A percentile compares a stretch with the other conserved stretches of the same genome.
These are phyloP conservation scores for Micrastur ruficollis DNA, from an alignment of 2,797 vertebrate species.

Conservation along the genomic window DNA sequence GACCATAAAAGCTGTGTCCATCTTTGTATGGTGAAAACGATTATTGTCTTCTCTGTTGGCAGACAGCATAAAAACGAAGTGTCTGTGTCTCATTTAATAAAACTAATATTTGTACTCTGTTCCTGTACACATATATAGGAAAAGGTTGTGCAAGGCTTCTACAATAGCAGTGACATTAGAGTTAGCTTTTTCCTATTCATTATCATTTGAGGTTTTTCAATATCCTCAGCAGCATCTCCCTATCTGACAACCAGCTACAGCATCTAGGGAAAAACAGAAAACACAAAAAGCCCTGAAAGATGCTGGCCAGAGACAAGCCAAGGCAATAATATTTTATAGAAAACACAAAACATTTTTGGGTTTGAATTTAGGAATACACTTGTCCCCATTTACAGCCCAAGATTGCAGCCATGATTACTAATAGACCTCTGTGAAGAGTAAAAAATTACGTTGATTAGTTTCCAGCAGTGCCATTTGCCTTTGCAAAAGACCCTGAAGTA, in stretches of 20 bases:
- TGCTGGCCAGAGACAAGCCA: neutral
- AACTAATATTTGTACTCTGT: neutral
- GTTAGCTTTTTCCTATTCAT: neutral
- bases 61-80: neutral
- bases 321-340: neutral
- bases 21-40: neutral
- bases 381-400: neutral
- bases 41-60: neutral
- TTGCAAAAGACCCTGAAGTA: conserved; percentile 52
- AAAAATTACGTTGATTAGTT: conserved; percentile 70
- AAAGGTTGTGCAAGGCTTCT: neutral
- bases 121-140: neutral
- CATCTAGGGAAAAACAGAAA: neutral
- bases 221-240: neutral
- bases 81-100: neutral
- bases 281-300: neutral
- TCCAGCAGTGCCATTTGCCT: conserved; percentile 68
- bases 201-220: neutral
- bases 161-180: neutral
- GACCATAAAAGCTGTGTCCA: neutral
- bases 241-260: neutral
- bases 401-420: conserved; percentile 56
- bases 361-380: neutral
- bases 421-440: conserved; percentile 58
- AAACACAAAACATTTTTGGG: neutral